Evolutionary conservation across 2,888 invertebrate genomes (phyloP).

Genomic region (Seira sanloemensis): DNA sequence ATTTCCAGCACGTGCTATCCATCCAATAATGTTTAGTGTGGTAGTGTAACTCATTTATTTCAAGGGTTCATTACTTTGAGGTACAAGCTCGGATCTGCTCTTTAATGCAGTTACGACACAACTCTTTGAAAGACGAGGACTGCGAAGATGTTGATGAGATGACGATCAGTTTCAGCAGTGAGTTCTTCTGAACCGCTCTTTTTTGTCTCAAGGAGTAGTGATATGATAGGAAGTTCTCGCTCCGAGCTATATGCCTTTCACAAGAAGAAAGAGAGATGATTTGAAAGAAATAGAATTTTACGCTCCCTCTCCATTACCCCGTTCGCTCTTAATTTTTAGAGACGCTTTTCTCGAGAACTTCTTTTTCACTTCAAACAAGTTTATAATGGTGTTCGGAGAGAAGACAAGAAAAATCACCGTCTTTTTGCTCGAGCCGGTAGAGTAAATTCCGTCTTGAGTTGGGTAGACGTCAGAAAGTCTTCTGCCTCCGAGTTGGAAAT

Average conservation of each 20-base stretch:
- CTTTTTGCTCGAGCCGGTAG: not conserved
- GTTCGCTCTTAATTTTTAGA: not conserved
- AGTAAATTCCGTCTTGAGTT: not conserved
- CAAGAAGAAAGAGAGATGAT: not conserved
- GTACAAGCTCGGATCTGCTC: not conserved
- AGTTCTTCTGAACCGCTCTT: too few relatives aligned
- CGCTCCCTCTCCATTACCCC: not conserved
- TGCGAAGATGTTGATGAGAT: too few relatives aligned
- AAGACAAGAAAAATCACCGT: not conserved
- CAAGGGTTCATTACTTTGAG: not conserved
- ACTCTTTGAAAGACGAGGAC: too few relatives aligned
- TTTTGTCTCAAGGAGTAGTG: too few relatives aligned
- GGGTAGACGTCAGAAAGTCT: too few relatives aligned
- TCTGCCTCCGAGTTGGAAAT: not conserved
- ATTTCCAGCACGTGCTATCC: slow-evolving; percentile 51
- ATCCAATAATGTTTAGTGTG: not conserved
- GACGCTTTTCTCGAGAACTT: slow-evolving; percentile 33
- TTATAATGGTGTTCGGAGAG: not conserved
- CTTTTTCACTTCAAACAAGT: not conserved
- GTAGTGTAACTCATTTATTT: not conserved
- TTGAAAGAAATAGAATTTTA: not conserved
- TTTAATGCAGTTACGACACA: not conserved
- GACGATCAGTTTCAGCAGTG: too few relatives aligned
- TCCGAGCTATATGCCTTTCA: too few relatives aligned
- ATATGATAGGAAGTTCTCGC: too few relatives aligned